These are phyloP conservation scores for Acanthosepion lycidas DNA, from an alignment of 2,888 invertebrate species.

Conservation along the genomic window DNA sequence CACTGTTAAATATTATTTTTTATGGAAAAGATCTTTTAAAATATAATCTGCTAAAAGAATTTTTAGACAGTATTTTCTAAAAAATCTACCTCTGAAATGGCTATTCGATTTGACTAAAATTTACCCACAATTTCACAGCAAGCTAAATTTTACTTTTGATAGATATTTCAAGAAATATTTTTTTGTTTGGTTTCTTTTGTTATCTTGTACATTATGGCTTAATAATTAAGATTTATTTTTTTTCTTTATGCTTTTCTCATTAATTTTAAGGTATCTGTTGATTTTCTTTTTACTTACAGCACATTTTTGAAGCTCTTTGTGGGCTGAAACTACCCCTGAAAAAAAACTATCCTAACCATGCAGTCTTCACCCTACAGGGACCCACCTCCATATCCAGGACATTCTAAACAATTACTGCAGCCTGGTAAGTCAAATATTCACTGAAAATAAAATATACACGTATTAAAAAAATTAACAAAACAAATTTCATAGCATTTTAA, in stretches of 20 bases:
- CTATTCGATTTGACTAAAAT: no score
- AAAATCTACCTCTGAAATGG: no score
- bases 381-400: conserved; percentile 70
- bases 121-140: no score
- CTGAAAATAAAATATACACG: neutral
- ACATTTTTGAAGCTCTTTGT: neutral
- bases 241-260: neutral
- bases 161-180: no score
- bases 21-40: no score
- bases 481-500: neutral
- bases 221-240: neutral
- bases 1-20: no score
- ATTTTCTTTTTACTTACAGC: neutral
- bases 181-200: neutral
- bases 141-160: no score
- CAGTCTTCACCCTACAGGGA: conserved; percentile 64
- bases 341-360: conserved; percentile 50
- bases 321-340: neutral
- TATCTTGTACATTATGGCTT: neutral
- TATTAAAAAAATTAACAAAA: neutral
- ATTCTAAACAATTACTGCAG: conserved; percentile 64
- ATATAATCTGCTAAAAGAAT: no score
- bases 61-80: no score
- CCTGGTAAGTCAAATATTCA: conserved; percentile 52
- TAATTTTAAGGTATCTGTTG: neutral